A percentile compares a stretch with the other conserved stretches of the same genome.
phyloP scores from a whole-genome alignment of 2,888 invertebrate species.

The Cantharis rustica region DNA sequence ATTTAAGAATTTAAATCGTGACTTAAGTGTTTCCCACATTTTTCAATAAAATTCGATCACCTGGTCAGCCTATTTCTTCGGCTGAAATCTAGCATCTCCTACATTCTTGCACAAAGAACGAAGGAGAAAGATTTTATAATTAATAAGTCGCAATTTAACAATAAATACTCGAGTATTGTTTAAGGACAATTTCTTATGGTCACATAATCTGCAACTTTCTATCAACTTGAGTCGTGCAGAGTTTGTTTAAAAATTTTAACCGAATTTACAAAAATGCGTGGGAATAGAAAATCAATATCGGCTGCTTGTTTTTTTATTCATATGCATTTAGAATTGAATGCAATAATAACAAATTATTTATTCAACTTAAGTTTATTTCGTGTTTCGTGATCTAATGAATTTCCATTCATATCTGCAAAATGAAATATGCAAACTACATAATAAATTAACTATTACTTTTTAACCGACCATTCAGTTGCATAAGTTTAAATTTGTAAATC shows the following conservation, averaged over 20 bases:
- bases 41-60: not conserved
- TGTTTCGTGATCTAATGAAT: not conserved
- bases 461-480: not conserved
- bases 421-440: constrained; percentile 13
- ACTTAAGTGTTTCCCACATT: not conserved
- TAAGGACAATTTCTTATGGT: constrained; percentile 35
- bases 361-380: not conserved
- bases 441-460: constrained; percentile 7
- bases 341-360: not conserved
- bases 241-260: not conserved
- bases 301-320: not conserved
- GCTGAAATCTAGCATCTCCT: not conserved
- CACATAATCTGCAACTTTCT: constrained; percentile 40
- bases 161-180: constrained; percentile 26
- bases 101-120: not conserved
- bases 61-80: not conserved
- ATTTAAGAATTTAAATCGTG: not conserved
- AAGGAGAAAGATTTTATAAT: not conserved
- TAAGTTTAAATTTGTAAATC: not conserved
- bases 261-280: constrained; percentile 20
- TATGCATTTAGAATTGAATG: not conserved
- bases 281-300: constrained; percentile 19
- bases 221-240: constrained; percentile 24
- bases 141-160: not conserved
- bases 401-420: constrained; percentile 6